Evolutionary conservation across 1,140 invertebrate species (phyloP).

Genomic region (Caenorhabditis inopinata): DNA sequence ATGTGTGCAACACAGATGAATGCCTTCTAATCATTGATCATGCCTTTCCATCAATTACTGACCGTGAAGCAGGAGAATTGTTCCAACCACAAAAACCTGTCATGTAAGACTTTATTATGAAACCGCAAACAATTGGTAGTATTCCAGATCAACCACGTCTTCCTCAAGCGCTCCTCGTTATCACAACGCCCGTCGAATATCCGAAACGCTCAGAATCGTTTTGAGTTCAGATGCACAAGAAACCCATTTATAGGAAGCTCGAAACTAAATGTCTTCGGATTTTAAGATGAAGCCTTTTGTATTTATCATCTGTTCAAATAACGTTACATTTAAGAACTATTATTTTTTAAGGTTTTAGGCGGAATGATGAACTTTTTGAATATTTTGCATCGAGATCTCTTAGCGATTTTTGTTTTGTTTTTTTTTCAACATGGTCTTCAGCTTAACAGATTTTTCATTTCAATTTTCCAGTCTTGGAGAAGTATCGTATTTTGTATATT

Average conservation of each 20-base stretch:
- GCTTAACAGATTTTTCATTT: neutral
- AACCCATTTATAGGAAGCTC: constrained; percentile 59
- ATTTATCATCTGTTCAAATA: neutral
- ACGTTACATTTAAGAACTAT: too few relatives aligned
- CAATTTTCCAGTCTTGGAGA: constrained; percentile 15
- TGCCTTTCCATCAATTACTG: constrained; percentile 65
- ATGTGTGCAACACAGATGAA: constrained; percentile 65
- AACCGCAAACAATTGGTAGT: neutral
- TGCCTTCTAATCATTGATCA: constrained; percentile 63
- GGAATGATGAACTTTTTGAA: neutral
- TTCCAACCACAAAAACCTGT: neutral
- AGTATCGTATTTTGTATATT: constrained; percentile 17
- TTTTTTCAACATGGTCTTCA: neutral
- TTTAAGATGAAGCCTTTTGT: constrained; percentile 14
- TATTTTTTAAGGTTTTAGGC: neutral
- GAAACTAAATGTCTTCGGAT: too few relatives aligned
- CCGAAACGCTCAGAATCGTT: constrained; percentile 64
- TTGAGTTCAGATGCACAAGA: constrained; percentile 60
- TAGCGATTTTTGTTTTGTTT: neutral
- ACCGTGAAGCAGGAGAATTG: constrained; percentile 55
- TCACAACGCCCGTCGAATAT: constrained; percentile 57
- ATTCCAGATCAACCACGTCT: constrained; percentile 26
- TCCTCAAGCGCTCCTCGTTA: constrained; percentile 14
- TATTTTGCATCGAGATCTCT: constrained; percentile 20
- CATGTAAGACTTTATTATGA: neutral